Base-by-base conservation (phyloP, 1,140 invertebrate genomes). In the Procambarus virginalis region DNA sequence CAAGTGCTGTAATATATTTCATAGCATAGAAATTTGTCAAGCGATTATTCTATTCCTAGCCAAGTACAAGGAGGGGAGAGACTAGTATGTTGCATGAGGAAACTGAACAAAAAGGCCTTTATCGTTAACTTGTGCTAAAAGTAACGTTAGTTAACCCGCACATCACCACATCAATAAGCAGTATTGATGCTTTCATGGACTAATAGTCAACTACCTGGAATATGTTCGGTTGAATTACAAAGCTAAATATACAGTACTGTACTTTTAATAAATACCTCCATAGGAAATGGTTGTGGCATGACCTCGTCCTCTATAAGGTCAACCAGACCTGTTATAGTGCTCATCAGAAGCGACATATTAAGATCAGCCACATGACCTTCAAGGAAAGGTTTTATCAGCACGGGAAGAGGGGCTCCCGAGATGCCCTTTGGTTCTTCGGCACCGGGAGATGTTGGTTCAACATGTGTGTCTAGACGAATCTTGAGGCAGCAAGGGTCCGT, bases 271-370 rank as follows among this genome's bases (percentile, higher is more conserved):
- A 49, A 34, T 93, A 98, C 96, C 94, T 97, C 95, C 91, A 98
- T 94, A 2, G 97, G 97, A 93, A 98, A 95, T 1, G 97, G 96
- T 89, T 95, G 95, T 1, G 96, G 95, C 55, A 97, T 95, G 55
- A 97, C 95, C 94, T 98, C 97, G 94, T 98, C 97, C 93, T 98
- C 97, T 5, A 97, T 95, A 76, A 98, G 95, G 93, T 98, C 97
- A 0, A 96, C 95, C 0, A 98, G 93, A 9, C 96, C 97, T 51
- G 96, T 95, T 0, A 97, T 94, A 6, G 96, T 97, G 93, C 96
- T 97, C 96, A 97, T 97, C 34, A 96, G 96, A 73, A 98, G 94
- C 34, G 95, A 94, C 90, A 98, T 93, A 85, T 94, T 94, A 78
- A 97, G 94, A 93, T 97, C 96, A 48, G 95, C 94, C 0, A 97